These are phyloP conservation scores for Sterrhoptilus dennistouni DNA, from an alignment of 2,113 vertebrate genomes.

Conservation along the genomic window DNA sequence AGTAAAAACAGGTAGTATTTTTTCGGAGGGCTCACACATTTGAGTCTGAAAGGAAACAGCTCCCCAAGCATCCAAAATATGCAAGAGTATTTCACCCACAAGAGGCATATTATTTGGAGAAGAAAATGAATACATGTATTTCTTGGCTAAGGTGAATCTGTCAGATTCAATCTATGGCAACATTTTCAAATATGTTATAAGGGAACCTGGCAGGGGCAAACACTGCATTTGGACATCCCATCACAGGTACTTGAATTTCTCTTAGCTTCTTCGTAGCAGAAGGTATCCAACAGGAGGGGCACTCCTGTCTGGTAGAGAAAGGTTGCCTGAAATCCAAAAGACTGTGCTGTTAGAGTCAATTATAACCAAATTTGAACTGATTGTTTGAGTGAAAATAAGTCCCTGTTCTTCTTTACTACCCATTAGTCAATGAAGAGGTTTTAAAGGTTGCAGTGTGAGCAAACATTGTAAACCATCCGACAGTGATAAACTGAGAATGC, in stretches of 20 bases:
- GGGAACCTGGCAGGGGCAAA: background rate
- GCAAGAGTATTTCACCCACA: background rate
- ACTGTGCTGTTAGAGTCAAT: background rate
- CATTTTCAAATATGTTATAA: background rate
- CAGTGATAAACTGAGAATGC: background rate
- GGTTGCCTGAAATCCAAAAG: background rate
- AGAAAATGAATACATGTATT: background rate
- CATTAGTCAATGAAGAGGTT: background rate
- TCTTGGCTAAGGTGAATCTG: background rate
- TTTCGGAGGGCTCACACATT: background rate
- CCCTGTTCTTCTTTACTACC: background rate
- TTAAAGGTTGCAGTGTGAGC: background rate
- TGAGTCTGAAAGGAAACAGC: background rate
- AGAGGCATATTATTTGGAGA: background rate
- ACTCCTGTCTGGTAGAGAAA: background rate
- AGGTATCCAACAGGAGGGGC: background rate
- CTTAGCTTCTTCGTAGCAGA: background rate
- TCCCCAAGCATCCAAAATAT: background rate
- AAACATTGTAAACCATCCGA: background rate
- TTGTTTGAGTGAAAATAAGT: background rate
- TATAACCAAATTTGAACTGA: background rate
- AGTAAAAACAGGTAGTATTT: background rate
- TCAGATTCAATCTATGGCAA: background rate
- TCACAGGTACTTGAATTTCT: background rate
- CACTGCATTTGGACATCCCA: background rate